phyloP scores from a whole-genome alignment of 2,113 vertebrate species.

The Probosciger aterrimus region DNA sequence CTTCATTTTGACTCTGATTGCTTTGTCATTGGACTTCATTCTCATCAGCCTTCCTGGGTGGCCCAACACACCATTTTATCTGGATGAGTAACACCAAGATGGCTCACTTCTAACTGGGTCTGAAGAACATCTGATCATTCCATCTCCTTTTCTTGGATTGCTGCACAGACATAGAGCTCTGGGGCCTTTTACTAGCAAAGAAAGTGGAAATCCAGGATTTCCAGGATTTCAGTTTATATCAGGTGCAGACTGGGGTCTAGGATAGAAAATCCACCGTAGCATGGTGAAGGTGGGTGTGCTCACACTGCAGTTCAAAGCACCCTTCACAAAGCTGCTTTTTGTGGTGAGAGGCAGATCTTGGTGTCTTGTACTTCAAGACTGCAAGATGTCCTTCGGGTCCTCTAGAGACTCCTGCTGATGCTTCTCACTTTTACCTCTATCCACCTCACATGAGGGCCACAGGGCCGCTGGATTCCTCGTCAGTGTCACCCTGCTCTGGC shows the following conservation, averaged over 20 bases:
- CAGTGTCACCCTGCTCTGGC: background rate
- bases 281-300: background rate
- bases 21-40: background rate
- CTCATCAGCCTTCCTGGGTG: background rate
- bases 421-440: background rate
- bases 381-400: background rate
- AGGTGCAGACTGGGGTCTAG: background rate
- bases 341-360: background rate
- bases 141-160: background rate
- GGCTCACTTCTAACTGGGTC: background rate
- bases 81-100: background rate
- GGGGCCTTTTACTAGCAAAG: background rate
- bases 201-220: background rate
- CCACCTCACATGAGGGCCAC: too few relatives aligned
- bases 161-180: background rate
- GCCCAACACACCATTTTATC: background rate
- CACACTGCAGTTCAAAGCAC: background rate
- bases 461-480: background rate
- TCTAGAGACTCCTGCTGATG: background rate
- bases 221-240: background rate
- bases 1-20: background rate
- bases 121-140: background rate
- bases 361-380: accelerated
- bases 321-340: background rate
- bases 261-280: accelerated